Base-by-base conservation (phyloP, 2,888 invertebrate species). In the Aphidius colemani region DNA sequence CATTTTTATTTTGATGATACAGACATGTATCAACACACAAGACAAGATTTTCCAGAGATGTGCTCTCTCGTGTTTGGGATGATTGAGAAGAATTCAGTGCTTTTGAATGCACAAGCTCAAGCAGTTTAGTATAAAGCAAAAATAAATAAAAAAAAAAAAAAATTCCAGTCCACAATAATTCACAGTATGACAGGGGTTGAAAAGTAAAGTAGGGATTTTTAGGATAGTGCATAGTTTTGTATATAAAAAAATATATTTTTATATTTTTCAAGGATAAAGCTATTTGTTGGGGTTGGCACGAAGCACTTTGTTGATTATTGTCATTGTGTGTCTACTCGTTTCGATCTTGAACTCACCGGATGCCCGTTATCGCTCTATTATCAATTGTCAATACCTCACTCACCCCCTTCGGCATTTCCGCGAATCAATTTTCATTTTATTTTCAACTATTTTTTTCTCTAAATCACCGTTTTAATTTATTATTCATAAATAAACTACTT, bases 291-390 rank as follows among this genome's bases (percentile, higher is more conserved):
- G 69, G 68, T 70, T 66, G 66, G 63, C 65, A 62, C 71, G 73
- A 75, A 74, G 70, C 76, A 76, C 78, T 79, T 71, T 72, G 72
- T 73, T 80, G 79, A 80, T 80, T 78, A 79, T 80, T 78, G 78
- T 76, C 71, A 80, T 79, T 80, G 79, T 79, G 71, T 67, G 53
- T 63, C 58, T 40, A 9, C 46, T 55, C 50, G 49, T 44, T 53
- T 10, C 7, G 48, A 46, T 57, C 51, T 50, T 50, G 40, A 63
- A 63, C 65, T 68, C 70, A 67, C 64, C 65, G 69, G 69, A 67
- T 68, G 62, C 68, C 68, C 61, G 61, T 40, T 65, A 65, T 62
- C 64, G 63, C 65, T 64, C 46, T 60, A 48, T 55, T 51, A 51
- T 60, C 53, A 10, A 63, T 40, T 46, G 41, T 61, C 58, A 66